Base-by-base conservation (phyloP, 30 jellyfish, hydroid and myxozoan genomes). In the Catostylus mosaicus region DNA sequence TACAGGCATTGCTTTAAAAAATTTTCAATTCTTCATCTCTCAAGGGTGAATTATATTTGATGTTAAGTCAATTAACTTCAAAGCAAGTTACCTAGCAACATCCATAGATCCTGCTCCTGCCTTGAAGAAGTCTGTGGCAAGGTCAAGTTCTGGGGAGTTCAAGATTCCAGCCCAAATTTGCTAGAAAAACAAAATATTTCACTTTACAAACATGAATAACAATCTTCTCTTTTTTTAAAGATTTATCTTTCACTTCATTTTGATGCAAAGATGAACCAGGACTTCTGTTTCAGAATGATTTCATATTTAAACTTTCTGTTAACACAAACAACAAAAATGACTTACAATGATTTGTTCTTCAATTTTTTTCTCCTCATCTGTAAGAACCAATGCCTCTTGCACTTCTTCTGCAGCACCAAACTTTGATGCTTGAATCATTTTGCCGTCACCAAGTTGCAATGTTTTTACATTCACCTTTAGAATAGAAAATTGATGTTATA, bases 91-190 rank as follows among this genome's bases (percentile, higher is more conserved):
- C 99, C 99, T 88, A 18, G 99, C 97, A 65, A 94, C 99, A 83
- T 94, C 99, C 99, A 94, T 94, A 3, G 99, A 94, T 40, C 97
- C 99, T 0, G 99, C 99, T 32, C 99, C 99, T 20, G 99, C 94
- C 80, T 94, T 94, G 75, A 94, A 94, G 86, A 94, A 94, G 56
- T 94, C 97, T 60, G 94, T 81, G 6, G 62, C 80, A 19, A 66
- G 95, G 0, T 77, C 92, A 60, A 94, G 54, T 12, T 51, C 78
- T 22, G 93, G 87, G 0, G 78, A 29, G 51, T 94, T 94, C 95
- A 94, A 79, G 30, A 94, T 94, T 2, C 97, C 97, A 27, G 77
- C 85, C 99, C 99, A 94, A 1, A 89, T 68, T 57, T 88, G 64
- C 99, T 94, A 59, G 14, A 65, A 79, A 45, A 23, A 57, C 45